phyloP scores from a whole-genome alignment of 2,888 invertebrate species.

The Drosophila neoperkinsi region DNA sequence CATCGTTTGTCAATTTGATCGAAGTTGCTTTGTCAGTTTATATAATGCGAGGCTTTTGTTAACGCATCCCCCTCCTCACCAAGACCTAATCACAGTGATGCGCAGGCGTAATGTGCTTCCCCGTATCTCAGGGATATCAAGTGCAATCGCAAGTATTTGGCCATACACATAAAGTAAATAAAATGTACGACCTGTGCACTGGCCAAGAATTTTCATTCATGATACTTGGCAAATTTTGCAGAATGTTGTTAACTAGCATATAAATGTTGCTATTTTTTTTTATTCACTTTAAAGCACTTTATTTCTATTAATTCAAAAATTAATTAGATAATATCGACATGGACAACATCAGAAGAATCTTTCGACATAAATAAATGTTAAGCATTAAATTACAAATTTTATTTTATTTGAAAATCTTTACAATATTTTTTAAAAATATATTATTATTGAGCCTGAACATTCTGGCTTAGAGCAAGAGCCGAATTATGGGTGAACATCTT shows the following conservation, averaged over 20 bases:
- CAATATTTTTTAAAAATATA: neutral
- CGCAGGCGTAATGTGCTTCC: constrained; percentile 33
- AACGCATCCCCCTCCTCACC: constrained; percentile 1
- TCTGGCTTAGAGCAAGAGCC: neutral
- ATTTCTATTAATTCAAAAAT: neutral
- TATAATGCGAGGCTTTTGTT: constrained; percentile 52
- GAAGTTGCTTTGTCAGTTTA: constrained; percentile 49
- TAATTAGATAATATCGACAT: neutral
- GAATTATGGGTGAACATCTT: neutral
- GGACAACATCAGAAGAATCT: neutral
- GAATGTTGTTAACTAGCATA: neutral
- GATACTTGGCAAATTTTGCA: neutral
- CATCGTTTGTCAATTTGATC: constrained; percentile 24
- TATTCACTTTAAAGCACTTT: neutral
- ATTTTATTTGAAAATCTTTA: neutral
- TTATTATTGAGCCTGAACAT: neutral
- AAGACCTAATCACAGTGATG: neutral
- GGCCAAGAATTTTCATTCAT: neutral
- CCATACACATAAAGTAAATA: neutral
- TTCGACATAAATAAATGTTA: neutral
- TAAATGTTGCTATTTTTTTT: neutral
- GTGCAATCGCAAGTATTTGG: constrained; percentile 5
- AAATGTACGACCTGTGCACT: too few relatives aligned
- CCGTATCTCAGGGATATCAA: constrained; percentile 26
- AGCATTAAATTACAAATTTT: neutral